Conservation (phyloP, 2,113 vertebrate species). For the Protobothrops mucrosquamatus region DNA sequence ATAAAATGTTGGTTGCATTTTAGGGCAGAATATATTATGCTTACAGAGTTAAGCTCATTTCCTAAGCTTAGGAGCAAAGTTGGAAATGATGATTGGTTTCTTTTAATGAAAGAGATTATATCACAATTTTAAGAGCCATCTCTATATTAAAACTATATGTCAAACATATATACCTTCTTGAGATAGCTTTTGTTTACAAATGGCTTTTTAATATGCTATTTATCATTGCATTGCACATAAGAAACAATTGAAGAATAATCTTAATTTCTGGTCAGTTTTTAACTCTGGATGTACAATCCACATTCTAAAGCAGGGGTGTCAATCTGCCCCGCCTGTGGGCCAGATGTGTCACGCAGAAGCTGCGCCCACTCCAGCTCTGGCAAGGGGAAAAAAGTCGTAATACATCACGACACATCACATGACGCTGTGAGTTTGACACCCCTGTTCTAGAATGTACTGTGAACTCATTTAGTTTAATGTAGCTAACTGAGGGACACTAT, state of each 20-base stretch:
- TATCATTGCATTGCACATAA: neutral
- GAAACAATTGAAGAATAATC: neutral
- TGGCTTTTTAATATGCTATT: neutral
- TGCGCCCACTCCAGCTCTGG: no score
- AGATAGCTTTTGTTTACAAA: neutral
- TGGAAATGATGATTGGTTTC: neutral
- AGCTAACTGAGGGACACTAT: neutral
- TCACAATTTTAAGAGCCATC: constrained; percentile 13
- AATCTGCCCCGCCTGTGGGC: no score
- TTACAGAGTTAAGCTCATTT: neutral
- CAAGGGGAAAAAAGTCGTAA: no score
- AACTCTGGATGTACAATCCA: neutral
- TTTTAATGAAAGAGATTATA: neutral
- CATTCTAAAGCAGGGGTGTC: neutral
- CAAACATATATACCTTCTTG: no score
- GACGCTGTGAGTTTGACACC: no score
- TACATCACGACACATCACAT: no score
- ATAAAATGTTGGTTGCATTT: constrained; percentile 5
- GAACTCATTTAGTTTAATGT: neutral
- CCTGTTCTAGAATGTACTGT: neutral
- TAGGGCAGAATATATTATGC: neutral
- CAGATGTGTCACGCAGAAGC: no score
- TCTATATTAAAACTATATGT: neutral
- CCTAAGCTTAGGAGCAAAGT: neutral
- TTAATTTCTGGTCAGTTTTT: neutral